A percentile compares a stretch with the other conserved stretches of the same genome.
Conservation (phyloP, 2,113 vertebrate species). For the Cyanistes caeruleus region DNA sequence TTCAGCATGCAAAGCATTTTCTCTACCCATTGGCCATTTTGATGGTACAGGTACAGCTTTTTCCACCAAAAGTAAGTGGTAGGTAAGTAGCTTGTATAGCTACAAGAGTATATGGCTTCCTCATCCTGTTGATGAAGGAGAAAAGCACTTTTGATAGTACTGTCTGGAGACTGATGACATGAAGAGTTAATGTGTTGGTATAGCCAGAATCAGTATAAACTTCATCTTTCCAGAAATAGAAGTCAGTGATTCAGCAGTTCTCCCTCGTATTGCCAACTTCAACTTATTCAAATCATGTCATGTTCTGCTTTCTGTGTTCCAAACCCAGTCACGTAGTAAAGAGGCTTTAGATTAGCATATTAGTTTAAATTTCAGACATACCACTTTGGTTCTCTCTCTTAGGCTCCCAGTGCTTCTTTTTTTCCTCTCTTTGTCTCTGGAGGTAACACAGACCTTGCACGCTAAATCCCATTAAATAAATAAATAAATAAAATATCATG, state of each 20-base stretch:
- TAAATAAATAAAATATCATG: background rate
- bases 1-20: constrained; percentile 37
- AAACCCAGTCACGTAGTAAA: background rate
- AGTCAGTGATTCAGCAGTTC: background rate
- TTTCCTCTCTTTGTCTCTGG: background rate
- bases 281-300: background rate
- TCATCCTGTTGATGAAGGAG: background rate
- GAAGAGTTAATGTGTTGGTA: background rate
- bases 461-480: background rate
- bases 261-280: background rate
- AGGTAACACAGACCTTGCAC: background rate
- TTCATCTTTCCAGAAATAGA: background rate
- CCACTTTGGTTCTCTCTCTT: background rate
- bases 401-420: background rate
- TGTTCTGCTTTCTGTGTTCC: constrained; percentile 12
- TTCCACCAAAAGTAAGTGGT: background rate
- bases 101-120: background rate
- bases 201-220: background rate
- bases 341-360: background rate
- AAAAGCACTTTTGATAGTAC: background rate
- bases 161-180: background rate
- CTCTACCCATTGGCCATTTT: background rate
- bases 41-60: background rate
- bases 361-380: background rate
- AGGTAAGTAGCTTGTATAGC: background rate